Percentiles rank a stretch among this genome's conserved stretches.
phyloP scores from a whole-genome alignment of 2,113 vertebrate species.

The Psettodes erumei region DNA sequence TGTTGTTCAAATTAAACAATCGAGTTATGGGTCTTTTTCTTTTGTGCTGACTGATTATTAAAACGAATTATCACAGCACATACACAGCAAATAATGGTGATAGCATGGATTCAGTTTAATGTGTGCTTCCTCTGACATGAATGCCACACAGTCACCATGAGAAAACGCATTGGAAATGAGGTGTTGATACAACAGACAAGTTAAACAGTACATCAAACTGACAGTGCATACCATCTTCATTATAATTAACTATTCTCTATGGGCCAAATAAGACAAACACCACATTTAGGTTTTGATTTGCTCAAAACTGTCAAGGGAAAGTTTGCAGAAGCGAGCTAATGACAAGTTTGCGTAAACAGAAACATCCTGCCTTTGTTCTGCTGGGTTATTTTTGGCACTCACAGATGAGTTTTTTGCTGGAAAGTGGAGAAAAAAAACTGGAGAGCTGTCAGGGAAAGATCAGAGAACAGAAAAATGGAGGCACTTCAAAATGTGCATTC shows the following conservation, averaged over 20 bases:
- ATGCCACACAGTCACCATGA: slow-evolving; percentile 6
- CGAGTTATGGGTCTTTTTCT: slow-evolving; percentile 8
- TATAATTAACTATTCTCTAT: slow-evolving; percentile 68
- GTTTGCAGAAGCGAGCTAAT: slow-evolving; percentile 70
- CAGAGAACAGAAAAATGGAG: slow-evolving; percentile 65
- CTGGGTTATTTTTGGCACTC: slow-evolving; percentile 71
- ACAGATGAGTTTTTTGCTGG: slow-evolving; percentile 69
- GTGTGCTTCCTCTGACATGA: slow-evolving; percentile 23
- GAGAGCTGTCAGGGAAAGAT: slow-evolving; percentile 76
- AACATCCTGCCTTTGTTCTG: slow-evolving; percentile 76
- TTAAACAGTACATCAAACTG: slow-evolving; percentile 48
- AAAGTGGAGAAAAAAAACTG: slow-evolving; percentile 65
- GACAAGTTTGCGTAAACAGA: slow-evolving; percentile 72
- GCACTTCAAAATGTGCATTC: slow-evolving; percentile 70
- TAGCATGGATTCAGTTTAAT: slow-evolving; percentile 18
- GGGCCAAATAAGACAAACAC: slow-evolving; percentile 56
- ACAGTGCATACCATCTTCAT: slow-evolving; percentile 38
- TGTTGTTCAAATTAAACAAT: slow-evolving; percentile 22
- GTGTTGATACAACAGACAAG: slow-evolving; percentile 8
- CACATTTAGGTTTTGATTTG: slow-evolving; percentile 72
- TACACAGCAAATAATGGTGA: neutral
- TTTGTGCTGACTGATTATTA: slow-evolving; percentile 32
- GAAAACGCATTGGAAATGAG: slow-evolving; percentile 22
- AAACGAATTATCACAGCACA: slow-evolving; percentile 33
- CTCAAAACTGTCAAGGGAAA: slow-evolving; percentile 69